Evolutionary conservation across 2,797 vertebrate species (phyloP).

Genomic region (Acrossocheilus wenchowensis): DNA sequence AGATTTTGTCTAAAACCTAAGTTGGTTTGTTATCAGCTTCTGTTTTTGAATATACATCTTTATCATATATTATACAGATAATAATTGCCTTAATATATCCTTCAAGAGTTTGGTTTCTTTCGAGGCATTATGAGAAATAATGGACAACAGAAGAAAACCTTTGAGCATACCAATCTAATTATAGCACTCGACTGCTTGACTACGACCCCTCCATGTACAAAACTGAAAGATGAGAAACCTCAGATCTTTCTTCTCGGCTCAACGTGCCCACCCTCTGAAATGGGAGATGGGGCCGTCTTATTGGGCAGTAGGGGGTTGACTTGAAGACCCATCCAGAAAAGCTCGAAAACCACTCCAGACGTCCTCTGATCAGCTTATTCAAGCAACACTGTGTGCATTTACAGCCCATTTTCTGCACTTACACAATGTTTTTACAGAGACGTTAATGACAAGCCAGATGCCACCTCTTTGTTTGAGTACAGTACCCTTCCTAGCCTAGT

Average conservation of each 20-base stretch:
- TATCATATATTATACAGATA: neutral
- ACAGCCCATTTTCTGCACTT: slow-evolving; percentile 27
- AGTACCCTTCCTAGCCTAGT: slow-evolving; percentile 56
- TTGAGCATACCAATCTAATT: neutral
- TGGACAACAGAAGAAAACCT: neutral
- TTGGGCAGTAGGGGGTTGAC: slow-evolving; percentile 22
- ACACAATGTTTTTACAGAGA: slow-evolving; percentile 36
- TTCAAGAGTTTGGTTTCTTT: neutral
- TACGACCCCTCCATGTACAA: slow-evolving; percentile 4
- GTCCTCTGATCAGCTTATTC: slow-evolving; percentile 18
- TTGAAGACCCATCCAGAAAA: slow-evolving; percentile 6
- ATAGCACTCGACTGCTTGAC: neutral
- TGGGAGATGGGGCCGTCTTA: slow-evolving; percentile 50
- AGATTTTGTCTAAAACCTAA: neutral
- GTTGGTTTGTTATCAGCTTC: neutral
- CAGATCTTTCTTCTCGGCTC: slow-evolving; percentile 1
- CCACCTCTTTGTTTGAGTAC: slow-evolving; percentile 57
- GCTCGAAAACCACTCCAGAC: slow-evolving; percentile 24
- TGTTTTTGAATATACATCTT: neutral
- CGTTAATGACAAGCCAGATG: slow-evolving; percentile 64
- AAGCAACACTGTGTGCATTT: slow-evolving; percentile 24
- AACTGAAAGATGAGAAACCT: slow-evolving; percentile 3
- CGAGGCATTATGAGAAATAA: neutral
- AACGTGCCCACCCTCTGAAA: slow-evolving; percentile 55
- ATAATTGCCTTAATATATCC: neutral